phyloP scores from a whole-genome alignment of 1,140 invertebrate genomes.

The Drosophila parvula region DNA sequence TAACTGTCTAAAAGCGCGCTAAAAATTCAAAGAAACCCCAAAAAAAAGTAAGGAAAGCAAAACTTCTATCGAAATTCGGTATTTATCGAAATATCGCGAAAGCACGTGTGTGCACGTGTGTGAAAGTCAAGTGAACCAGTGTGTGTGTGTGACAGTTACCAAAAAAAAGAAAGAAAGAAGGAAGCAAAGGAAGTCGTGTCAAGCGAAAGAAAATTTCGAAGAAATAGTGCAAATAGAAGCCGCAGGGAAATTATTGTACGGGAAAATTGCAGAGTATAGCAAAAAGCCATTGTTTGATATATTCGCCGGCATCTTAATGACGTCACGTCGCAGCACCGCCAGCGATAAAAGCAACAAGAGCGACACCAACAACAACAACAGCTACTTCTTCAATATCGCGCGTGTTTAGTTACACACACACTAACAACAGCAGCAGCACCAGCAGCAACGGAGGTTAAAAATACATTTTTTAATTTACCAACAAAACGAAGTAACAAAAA shows the following conservation, averaged over 20 bases:
- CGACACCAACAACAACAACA: constrained; percentile 4
- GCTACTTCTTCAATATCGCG: constrained; percentile 29
- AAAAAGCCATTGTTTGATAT: constrained; percentile 50
- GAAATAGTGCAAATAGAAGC: constrained; percentile 37
- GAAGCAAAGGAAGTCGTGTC: constrained; percentile 17
- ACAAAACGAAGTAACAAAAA: constrained; percentile 20
- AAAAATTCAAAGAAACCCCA: constrained; percentile 24
- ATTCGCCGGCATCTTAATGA: constrained; percentile 74
- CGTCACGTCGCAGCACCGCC: constrained; percentile 56
- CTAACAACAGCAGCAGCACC: background rate
- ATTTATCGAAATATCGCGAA: constrained; percentile 27
- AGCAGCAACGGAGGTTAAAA: constrained; percentile 35
- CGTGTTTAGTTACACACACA: constrained; percentile 37
- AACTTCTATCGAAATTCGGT: constrained; percentile 1
- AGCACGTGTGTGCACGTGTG: constrained; percentile 22
- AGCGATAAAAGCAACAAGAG: constrained; percentile 26
- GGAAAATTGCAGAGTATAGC: constrained; percentile 16
- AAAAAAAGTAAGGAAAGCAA: background rate
- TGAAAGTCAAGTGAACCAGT: constrained; percentile 18
- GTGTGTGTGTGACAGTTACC: constrained; percentile 32
- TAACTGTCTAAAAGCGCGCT: constrained; percentile 19
- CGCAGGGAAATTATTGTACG: constrained; percentile 26
- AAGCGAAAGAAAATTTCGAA: constrained; percentile 4
- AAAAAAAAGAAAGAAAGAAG: constrained; percentile 13
- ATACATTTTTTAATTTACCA: constrained; percentile 55